These are phyloP conservation scores for Alectura lathami DNA, from an alignment of 2,113 vertebrate genomes.

Conservation along the genomic window DNA sequence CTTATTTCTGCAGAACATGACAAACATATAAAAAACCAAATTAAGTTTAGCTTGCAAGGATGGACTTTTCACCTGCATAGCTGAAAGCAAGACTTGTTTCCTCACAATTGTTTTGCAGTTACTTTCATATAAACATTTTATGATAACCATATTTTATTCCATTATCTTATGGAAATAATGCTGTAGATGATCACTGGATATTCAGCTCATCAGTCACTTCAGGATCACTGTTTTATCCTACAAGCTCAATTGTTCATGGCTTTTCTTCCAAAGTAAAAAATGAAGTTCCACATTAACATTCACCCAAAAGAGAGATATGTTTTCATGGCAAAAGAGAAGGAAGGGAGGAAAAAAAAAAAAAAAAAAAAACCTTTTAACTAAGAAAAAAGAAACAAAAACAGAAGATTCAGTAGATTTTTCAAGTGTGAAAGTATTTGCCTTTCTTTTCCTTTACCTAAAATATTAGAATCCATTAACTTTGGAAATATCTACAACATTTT, in stretches of 20 bases:
- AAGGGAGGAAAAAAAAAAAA: too few relatives aligned
- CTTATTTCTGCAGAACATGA: not conserved
- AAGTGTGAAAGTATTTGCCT: not conserved
- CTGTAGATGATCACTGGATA: not conserved
- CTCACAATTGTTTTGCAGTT: not conserved
- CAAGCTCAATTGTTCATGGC: not conserved
- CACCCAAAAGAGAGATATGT: fast-evolving
- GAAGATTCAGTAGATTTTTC: not conserved
- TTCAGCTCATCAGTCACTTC: not conserved
- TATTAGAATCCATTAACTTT: not conserved
- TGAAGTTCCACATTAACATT: not conserved
- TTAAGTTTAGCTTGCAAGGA: not conserved
- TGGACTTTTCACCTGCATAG: not conserved
- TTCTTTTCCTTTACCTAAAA: not conserved
- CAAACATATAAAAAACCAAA: not conserved
- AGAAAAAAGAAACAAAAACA: not conserved
- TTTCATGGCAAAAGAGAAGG: not conserved
- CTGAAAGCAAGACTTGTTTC: not conserved
- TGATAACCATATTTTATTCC: not conserved
- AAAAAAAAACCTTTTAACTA: not conserved
- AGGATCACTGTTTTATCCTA: not conserved
- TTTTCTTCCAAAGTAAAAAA: not conserved
- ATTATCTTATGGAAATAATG: not conserved
- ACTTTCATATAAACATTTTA: not conserved
- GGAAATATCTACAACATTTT: not conserved